Conservation (phyloP, 2,888 invertebrate species). For the Euphydryas editha region DNA sequence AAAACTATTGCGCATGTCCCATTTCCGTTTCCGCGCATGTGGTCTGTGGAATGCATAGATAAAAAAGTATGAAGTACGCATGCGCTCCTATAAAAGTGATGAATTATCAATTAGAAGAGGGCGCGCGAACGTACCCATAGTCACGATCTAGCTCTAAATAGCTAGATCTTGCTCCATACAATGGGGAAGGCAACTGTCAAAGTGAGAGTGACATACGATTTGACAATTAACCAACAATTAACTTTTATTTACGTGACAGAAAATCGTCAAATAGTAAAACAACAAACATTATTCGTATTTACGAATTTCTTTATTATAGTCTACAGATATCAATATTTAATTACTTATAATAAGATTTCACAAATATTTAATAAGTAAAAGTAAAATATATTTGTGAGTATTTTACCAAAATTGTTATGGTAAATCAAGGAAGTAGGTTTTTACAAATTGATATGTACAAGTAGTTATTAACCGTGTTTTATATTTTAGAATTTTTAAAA, state of each 20-base stretch:
- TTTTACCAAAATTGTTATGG: neutral
- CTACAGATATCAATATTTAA: neutral
- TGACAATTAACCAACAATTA: neutral
- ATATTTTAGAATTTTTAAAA: constrained; percentile 45
- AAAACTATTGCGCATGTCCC: no score
- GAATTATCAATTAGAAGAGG: no score
- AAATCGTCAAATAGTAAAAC: neutral
- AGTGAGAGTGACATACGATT: neutral
- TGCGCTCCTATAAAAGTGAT: no score
- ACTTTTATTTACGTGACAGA: neutral
- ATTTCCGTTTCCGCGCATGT: no score
- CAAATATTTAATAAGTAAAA: neutral
- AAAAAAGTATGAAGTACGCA: no score
- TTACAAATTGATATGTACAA: neutral
- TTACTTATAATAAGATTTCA: neutral
- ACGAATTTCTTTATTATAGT: neutral
- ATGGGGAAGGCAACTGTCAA: no score
- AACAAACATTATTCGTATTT: neutral
- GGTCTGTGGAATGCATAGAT: no score
- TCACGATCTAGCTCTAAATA: no score
- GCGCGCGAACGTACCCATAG: no score
- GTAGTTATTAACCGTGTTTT: neutral
- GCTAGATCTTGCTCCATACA: no score
- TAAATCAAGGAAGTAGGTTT: neutral
- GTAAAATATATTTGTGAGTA: neutral